These are phyloP conservation scores for Ditylenchus dipsaci DNA, from an alignment of 1,140 invertebrate genomes.

Conservation along the genomic window DNA sequence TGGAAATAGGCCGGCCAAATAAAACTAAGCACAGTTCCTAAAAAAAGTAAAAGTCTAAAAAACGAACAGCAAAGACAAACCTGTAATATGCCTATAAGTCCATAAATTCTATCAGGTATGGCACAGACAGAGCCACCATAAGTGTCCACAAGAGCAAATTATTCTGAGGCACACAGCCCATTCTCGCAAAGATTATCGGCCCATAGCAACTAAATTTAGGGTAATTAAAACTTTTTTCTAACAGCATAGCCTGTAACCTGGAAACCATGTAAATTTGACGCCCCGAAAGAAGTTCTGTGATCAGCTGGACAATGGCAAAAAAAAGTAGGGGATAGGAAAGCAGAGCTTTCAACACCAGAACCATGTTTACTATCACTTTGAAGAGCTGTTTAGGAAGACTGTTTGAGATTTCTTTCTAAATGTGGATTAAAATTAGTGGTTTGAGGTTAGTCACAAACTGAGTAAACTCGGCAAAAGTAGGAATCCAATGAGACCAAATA, in stretches of 20 bases:
- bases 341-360: slow-evolving; percentile 88
- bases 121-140: slow-evolving; percentile 91
- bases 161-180: slow-evolving; percentile 87
- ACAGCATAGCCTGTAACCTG: slow-evolving; percentile 30
- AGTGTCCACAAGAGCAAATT: slow-evolving; percentile 84
- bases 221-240: slow-evolving; percentile 33
- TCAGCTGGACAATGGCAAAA: slow-evolving; percentile 88
- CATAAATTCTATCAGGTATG: slow-evolving; percentile 86
- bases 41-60: background rate
- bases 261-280: slow-evolving; percentile 60
- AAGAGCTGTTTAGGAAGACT: slow-evolving; percentile 82
- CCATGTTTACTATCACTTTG: slow-evolving; percentile 87
- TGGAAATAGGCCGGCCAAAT: slow-evolving; percentile 50
- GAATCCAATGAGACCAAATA: slow-evolving; percentile 95
- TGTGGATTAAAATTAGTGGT: too few species aligned
- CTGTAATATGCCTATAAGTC: slow-evolving; percentile 68
- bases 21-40: slow-evolving; percentile 47
- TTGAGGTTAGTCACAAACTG: slow-evolving; percentile 58
- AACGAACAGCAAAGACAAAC: slow-evolving; percentile 1
- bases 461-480: slow-evolving; percentile 85
- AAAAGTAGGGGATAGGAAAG: slow-evolving; percentile 94
- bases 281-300: slow-evolving; percentile 89
- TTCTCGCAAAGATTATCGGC: slow-evolving; percentile 85
- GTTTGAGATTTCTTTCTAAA: slow-evolving; percentile 81
- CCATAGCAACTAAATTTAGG: slow-evolving; percentile 82